These are phyloP conservation scores for Pristionchus pacificus DNA, from an alignment of 1,140 invertebrate genomes.

Conservation along the genomic window DNA sequence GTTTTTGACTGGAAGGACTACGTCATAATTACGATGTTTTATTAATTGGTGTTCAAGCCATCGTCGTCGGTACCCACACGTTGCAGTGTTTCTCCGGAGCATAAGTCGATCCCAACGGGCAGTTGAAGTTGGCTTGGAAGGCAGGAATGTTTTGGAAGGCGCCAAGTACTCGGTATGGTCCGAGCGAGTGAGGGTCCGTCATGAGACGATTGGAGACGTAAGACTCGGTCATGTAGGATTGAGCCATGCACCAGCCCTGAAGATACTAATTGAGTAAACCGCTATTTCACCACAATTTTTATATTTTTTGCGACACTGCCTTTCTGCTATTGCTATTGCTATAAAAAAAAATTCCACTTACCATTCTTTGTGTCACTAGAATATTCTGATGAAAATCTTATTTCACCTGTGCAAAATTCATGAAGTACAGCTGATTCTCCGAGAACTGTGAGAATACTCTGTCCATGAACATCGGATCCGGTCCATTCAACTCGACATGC, in stretches of 20 bases:
- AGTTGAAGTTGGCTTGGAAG: slow-evolving; percentile 48
- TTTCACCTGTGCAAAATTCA: slow-evolving; percentile 32
- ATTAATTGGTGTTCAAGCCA: no score
- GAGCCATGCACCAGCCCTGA: slow-evolving; percentile 30
- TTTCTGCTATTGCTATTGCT: no score
- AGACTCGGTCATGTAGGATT: background rate
- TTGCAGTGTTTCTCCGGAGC: slow-evolving; percentile 44
- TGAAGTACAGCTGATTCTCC: slow-evolving; percentile 48
- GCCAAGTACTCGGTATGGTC: slow-evolving; percentile 44
- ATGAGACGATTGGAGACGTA: slow-evolving; percentile 19
- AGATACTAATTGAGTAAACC: no score
- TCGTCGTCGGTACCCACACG: no score
- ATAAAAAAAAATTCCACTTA: no score
- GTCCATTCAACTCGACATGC: slow-evolving; percentile 33
- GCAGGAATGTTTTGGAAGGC: slow-evolving; percentile 49
- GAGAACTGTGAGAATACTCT: slow-evolving; percentile 34
- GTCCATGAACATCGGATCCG: slow-evolving; percentile 36
- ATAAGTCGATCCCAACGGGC: slow-evolving; percentile 31
- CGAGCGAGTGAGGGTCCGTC: slow-evolving; percentile 42
- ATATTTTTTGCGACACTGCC: no score
- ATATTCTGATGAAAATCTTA: no score
- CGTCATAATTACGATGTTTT: no score
- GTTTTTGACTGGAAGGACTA: no score
- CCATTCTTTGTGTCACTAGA: no score
- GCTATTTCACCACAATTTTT: no score